Conservation (phyloP, 2,888 invertebrate species). For the Mantis religiosa region DNA sequence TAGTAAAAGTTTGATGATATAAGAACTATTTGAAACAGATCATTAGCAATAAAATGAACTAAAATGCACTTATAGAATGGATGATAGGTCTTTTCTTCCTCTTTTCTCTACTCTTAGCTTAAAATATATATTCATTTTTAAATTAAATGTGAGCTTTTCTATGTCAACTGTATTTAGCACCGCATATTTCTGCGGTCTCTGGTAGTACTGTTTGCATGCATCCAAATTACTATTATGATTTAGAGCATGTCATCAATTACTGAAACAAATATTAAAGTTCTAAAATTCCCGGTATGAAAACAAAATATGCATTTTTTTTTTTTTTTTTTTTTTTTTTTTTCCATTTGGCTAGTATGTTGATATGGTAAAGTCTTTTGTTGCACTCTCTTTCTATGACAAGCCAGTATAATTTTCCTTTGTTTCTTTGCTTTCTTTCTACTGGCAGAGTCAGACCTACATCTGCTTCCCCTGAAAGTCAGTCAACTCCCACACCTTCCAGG, state of each 20-base stretch:
- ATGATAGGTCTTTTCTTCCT: neutral
- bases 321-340: too few species aligned
- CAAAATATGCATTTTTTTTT: too few species aligned
- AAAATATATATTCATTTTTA: neutral
- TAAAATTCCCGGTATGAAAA: too few species aligned
- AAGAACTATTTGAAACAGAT: neutral
- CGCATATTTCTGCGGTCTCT: too few species aligned
- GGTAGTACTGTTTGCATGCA: too few species aligned
- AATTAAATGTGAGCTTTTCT: too few species aligned
- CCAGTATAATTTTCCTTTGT: neutral
- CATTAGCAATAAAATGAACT: neutral
- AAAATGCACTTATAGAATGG: too few species aligned
- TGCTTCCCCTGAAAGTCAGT: slow-evolving; percentile 35
- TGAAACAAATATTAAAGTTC: too few species aligned
- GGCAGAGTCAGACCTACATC: slow-evolving; percentile 38
- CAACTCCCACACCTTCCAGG: slow-evolving; percentile 38
- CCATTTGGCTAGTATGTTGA: neutral
- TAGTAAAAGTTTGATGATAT: neutral
- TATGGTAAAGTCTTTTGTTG: neutral
- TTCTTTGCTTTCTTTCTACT: slow-evolving; percentile 13
- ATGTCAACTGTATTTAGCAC: too few species aligned
- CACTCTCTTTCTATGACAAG: neutral
- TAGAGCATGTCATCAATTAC: too few species aligned
- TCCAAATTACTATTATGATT: too few species aligned
- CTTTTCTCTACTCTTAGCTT: neutral